Evolutionary conservation across 2,797 vertebrate genomes (phyloP).

Genomic region (Lutjanus campechanus): DNA sequence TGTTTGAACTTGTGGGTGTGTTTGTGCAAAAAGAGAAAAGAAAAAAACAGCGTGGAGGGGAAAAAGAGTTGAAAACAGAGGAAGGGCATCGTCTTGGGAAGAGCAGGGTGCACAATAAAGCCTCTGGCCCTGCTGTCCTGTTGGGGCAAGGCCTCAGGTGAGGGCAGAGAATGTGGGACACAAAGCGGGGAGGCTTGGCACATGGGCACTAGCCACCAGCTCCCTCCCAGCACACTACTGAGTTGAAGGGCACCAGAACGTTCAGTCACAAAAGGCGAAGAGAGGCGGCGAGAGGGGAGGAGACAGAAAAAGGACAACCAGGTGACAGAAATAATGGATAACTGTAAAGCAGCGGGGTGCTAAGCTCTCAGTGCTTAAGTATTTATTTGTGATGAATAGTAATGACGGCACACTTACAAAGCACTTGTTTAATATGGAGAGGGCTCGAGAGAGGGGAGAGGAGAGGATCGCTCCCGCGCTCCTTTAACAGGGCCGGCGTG

Average conservation of each 20-base stretch:
- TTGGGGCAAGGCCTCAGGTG: conserved; percentile 72
- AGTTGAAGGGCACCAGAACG: conserved; percentile 83
- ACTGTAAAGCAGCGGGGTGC: conserved; percentile 82
- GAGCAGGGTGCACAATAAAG: conserved; percentile 37
- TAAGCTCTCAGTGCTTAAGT: conserved; percentile 86
- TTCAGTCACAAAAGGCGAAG: conserved; percentile 51
- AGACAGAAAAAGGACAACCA: conserved; percentile 70
- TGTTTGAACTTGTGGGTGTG: conserved; percentile 66
- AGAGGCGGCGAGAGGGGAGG: conserved; percentile 41
- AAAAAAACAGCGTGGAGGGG: conserved; percentile 30
- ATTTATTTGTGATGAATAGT: conserved; percentile 89
- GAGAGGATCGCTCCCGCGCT: conserved; percentile 58
- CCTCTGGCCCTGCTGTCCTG: conserved; percentile 65
- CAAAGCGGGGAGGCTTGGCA: conserved; percentile 79
- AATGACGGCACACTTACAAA: conserved; percentile 86
- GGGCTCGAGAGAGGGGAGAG: conserved; percentile 75
- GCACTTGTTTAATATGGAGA: conserved; percentile 85
- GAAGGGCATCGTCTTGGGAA: conserved; percentile 63
- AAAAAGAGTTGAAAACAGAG: conserved; percentile 36
- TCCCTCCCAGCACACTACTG: conserved; percentile 68
- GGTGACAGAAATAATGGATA: conserved; percentile 82
- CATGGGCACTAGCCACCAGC: conserved; percentile 71
- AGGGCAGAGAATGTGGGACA: conserved; percentile 78
- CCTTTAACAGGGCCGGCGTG: conserved; percentile 63
- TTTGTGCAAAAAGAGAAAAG: conserved; percentile 44